phyloP scores from a whole-genome alignment of 1,140 invertebrate species.

The Penaeus japonicus region DNA sequence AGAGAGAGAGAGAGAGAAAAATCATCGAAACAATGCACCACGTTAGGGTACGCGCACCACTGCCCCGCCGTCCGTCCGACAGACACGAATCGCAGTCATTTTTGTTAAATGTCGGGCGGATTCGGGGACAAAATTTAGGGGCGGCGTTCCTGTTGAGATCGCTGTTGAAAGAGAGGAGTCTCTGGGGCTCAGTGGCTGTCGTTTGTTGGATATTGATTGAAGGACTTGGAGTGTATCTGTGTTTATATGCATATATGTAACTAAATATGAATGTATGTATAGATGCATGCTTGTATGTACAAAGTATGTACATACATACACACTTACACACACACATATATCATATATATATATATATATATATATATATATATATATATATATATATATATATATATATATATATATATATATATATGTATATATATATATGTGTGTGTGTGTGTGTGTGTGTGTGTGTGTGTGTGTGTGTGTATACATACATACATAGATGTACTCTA shows the following conservation, averaged over 20 bases:
- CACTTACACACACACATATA: not conserved
- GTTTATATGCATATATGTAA: not conserved
- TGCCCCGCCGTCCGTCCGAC: no score
- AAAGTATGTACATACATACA: not conserved
- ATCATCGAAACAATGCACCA: no score
- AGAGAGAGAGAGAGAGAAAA: not conserved
- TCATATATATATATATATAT: not conserved
- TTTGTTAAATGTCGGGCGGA: no score
- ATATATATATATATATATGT: not conserved
- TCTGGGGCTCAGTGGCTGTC: not conserved
- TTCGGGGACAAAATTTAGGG: not conserved
- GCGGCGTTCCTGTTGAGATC: not conserved
- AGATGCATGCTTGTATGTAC: not conserved
- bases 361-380: not conserved
- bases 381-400: not conserved
- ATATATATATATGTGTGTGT: not conserved
- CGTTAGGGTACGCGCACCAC: no score
- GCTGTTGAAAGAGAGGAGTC: not conserved
- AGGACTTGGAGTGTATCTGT: not conserved
- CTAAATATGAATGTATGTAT: not conserved
- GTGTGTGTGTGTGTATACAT: not conserved
- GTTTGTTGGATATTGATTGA: not conserved
- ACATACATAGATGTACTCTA: not conserved
- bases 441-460: not conserved
- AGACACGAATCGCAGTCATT: no score